phyloP scores from a whole-genome alignment of 2,888 invertebrate genomes.

The Troides oblongomaculatus region DNA sequence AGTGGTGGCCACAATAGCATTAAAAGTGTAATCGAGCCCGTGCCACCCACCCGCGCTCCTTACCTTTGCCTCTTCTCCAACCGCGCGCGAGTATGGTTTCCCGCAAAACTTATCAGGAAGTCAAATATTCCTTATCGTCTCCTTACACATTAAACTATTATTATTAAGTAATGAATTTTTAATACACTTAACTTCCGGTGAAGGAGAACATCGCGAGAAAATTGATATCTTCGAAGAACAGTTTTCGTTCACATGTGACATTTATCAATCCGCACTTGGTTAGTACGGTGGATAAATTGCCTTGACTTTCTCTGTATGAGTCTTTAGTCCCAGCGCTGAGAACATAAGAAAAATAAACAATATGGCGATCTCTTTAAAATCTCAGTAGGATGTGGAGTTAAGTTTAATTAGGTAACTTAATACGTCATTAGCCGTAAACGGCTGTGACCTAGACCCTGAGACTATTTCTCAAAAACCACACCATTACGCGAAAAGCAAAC shows the following conservation, averaged over 20 bases:
- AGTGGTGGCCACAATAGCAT: constrained; percentile 57
- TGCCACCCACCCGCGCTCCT: constrained; percentile 34
- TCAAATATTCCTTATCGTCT: not conserved
- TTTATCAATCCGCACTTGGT: too few relatives aligned
- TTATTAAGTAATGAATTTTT: too few relatives aligned
- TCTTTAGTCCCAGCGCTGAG: too few relatives aligned
- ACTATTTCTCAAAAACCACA: constrained; percentile 44
- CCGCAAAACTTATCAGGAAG: constrained; percentile 40
- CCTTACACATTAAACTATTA: too few relatives aligned
- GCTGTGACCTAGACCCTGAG: constrained; percentile 38
- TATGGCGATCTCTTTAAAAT: not conserved
- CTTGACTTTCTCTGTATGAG: too few relatives aligned
- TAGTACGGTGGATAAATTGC: too few relatives aligned
- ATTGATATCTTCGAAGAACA: too few relatives aligned
- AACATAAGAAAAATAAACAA: not conserved
- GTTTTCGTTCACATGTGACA: too few relatives aligned
- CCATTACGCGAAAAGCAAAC: constrained; percentile 41
- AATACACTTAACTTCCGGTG: too few relatives aligned
- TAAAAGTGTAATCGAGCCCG: constrained; percentile 55
- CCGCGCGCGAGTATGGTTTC: constrained; percentile 50
- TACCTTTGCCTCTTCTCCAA: constrained; percentile 36
- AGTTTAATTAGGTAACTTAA: constrained; percentile 35
- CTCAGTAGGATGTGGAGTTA: not conserved
- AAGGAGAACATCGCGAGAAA: too few relatives aligned
- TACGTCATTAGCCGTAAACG: constrained; percentile 34